A percentile compares a stretch with the other conserved stretches of the same genome.
phyloP scores from a whole-genome alignment of 2,888 invertebrate species.

The Parelbella ahira region DNA sequence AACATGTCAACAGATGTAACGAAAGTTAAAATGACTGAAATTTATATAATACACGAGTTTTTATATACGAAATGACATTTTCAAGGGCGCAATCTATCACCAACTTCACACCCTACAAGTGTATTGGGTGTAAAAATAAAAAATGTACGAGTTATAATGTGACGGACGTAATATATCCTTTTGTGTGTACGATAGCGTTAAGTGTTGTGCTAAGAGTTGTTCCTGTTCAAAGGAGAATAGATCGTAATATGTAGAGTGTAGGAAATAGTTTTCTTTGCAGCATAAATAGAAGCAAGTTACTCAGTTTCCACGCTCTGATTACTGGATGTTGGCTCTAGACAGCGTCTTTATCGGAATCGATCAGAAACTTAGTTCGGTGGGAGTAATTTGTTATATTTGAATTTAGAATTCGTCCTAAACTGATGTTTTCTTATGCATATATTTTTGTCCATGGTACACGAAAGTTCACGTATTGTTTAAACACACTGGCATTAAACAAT shows the following conservation, averaged over 20 bases:
- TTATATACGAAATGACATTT: no score
- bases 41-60: no score
- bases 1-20: no score
- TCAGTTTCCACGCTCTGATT: conserved; percentile 80
- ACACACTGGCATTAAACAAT: no score
- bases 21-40: no score
- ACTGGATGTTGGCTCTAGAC: conserved; percentile 80
- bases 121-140: conserved; percentile 6
- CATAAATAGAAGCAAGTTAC: conserved; percentile 57
- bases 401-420: conserved; percentile 3
- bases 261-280: conserved; percentile 46
- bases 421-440: no score
- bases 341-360: conserved; percentile 74
- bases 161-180: conserved; percentile 47
- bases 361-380: conserved; percentile 46
- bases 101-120: no score
- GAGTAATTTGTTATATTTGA: conserved; percentile 21
- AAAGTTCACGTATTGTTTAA: no score
- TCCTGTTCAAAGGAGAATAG: conserved; percentile 15
- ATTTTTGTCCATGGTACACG: no score
- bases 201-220: conserved; percentile 33
- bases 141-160: conserved; percentile 28
- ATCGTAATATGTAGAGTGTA: conserved; percentile 29
- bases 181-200: conserved; percentile 40
- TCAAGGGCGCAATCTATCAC: no score